Evolutionary conservation across 2,888 invertebrate species (phyloP).

Genomic region (Strigamia transsilvanica): DNA sequence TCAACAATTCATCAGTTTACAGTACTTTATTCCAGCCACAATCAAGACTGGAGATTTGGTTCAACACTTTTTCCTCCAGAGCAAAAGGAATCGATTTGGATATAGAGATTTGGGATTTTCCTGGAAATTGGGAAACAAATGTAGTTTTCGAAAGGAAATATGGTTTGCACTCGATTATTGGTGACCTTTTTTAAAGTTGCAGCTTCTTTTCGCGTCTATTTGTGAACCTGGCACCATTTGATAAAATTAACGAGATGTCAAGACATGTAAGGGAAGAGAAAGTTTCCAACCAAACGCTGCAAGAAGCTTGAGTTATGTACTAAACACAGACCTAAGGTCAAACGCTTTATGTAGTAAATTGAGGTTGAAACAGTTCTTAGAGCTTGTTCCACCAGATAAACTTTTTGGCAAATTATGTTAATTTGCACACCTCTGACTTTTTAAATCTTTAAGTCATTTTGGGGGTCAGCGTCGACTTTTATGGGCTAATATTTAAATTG

Average conservation of each 20-base stretch:
- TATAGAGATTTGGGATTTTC: background rate
- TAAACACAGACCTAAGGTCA: slow-evolving; percentile 8
- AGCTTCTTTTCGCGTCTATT: background rate
- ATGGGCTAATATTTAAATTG: slow-evolving; percentile 8
- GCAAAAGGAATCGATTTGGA: background rate
- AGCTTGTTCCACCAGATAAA: slow-evolving; percentile 8
- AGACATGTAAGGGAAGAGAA: background rate
- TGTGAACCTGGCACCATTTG: background rate
- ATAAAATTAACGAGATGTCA: slow-evolving; percentile 2
- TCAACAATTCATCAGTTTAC: slow-evolving; percentile 2
- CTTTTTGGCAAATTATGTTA: slow-evolving; percentile 8
- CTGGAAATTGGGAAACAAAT: background rate
- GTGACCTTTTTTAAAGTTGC: background rate
- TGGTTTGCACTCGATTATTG: too few species aligned
- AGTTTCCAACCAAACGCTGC: background rate
- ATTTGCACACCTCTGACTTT: slow-evolving; percentile 8
- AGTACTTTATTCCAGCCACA: background rate
- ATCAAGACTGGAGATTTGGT: background rate
- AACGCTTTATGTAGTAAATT: slow-evolving; percentile 2
- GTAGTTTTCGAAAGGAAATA: background rate
- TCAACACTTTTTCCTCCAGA: background rate
- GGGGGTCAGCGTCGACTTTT: background rate
- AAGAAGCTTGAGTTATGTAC: slow-evolving; percentile 8
- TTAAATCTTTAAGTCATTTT: background rate
- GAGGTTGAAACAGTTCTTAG: slow-evolving; percentile 8